phyloP scores from a whole-genome alignment of 2,888 invertebrate genomes.

The Morpho achilles region DNA sequence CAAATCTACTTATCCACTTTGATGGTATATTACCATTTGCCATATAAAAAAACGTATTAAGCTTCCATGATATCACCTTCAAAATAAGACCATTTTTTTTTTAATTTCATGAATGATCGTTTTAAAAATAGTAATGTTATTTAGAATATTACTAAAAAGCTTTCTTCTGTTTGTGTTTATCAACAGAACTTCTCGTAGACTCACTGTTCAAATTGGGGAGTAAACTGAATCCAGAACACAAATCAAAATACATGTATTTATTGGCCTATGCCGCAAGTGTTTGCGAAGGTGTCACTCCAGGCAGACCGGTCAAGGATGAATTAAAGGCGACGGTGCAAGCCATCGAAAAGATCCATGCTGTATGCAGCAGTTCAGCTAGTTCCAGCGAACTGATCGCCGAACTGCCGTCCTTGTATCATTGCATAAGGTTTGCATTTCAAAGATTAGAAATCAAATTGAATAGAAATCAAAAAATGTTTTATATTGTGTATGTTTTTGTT shows the following conservation, averaged over 20 bases:
- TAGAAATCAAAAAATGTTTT: no score
- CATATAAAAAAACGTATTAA: no score
- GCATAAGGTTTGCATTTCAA: conserved; percentile 82
- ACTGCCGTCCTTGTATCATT: conserved; percentile 92
- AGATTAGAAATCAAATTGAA: no score
- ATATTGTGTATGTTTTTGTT: no score
- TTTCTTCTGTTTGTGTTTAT: not conserved
- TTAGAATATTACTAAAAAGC: no score
- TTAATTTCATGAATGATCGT: no score
- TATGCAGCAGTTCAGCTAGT: conserved; percentile 94
- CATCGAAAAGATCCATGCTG: conserved; percentile 93
- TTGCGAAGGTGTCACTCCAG: conserved; percentile 83
- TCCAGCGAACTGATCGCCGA: conserved; percentile 96
- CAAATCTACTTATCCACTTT: no score
- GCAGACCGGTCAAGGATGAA: conserved; percentile 92
- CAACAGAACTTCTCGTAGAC: conserved; percentile 91
- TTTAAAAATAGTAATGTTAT: no score
- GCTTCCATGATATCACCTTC: no score
- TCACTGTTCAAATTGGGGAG: conserved; percentile 96
- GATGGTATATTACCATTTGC: no score
- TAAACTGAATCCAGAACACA: conserved; percentile 97
- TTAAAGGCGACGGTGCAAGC: conserved; percentile 94
- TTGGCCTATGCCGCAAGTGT: conserved; percentile 97
- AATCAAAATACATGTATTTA: conserved; percentile 96
- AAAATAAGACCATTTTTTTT: no score